A percentile compares a stretch with the other conserved stretches of the same genome.
Evolutionary conservation across 2,888 invertebrate genomes (phyloP).

Genomic region (Strigamia crassipes): DNA sequence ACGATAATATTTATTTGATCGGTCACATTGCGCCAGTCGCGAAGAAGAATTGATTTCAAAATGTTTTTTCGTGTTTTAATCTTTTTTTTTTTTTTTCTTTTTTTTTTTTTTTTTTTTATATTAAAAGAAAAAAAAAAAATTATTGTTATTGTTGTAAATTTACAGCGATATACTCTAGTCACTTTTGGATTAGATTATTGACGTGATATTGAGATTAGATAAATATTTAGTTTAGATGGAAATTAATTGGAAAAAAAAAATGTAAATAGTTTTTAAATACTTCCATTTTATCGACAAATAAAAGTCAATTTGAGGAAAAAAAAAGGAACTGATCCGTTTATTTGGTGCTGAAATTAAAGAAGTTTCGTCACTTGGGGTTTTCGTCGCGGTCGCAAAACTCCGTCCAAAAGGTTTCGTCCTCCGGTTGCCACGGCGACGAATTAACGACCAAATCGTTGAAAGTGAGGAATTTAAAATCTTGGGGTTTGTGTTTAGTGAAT

Average conservation of each 20-base stretch:
- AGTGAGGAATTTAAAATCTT: conserved; percentile 64
- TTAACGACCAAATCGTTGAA: conserved; percentile 68
- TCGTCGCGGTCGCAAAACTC: conserved; percentile 67
- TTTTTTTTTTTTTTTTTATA: not conserved
- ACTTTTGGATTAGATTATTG: no score
- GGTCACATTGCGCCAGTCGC: conserved; percentile 60
- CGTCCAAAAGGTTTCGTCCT: conserved; percentile 65
- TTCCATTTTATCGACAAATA: no score
- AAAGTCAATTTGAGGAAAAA: no score
- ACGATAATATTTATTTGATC: conserved; percentile 62
- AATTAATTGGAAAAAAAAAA: no score
- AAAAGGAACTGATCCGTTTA: no score
- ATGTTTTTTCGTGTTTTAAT: not conserved
- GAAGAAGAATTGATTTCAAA: conserved; percentile 45
- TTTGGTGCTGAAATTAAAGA: no score
- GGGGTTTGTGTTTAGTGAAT: conserved; percentile 45
- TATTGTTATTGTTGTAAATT: no score
- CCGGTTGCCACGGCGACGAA: conserved; percentile 62
- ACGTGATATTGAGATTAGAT: no score
- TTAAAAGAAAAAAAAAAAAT: not conserved
- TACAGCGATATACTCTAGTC: no score
- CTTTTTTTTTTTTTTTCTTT: not conserved
- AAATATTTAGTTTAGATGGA: no score
- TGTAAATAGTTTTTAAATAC: no score
- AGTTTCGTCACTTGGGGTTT: conserved; percentile 54